A percentile compares a stretch with the other conserved stretches of the same genome.
Conservation (phyloP, 2,888 invertebrate species). For the Andrena trimmerana region DNA sequence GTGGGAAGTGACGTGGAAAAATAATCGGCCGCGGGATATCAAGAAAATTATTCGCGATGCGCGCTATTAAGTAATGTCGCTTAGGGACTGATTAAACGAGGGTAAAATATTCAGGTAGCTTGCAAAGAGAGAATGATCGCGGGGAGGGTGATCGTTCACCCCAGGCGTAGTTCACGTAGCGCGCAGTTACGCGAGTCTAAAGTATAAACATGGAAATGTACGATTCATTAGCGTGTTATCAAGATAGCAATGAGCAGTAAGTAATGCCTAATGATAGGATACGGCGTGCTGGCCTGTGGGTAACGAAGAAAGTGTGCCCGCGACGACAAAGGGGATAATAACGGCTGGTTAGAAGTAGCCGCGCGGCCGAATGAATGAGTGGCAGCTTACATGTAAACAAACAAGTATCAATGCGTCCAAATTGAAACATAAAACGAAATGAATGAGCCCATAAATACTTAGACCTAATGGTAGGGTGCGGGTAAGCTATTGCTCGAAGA, state of each 20-base stretch:
- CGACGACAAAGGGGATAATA: conserved; percentile 78
- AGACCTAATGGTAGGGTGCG: conserved; percentile 84
- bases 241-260: conserved; percentile 46
- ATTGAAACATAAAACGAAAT: conserved; percentile 84
- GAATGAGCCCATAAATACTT: conserved; percentile 83
- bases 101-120: neutral
- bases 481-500: conserved; percentile 83
- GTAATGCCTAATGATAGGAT: conserved; percentile 59
- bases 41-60: neutral
- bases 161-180: neutral
- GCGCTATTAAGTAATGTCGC: neutral
- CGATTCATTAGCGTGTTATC: conserved; percentile 49
- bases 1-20: accelerated
- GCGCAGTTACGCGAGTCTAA: neutral
- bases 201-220: conserved; percentile 40
- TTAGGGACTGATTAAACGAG: neutral
- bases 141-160: neutral
- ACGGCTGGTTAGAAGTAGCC: conserved; percentile 76
- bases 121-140: neutral
- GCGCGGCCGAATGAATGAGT: conserved; percentile 64
- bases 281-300: conserved; percentile 15
- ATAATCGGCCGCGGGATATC: neutral
- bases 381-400: conserved; percentile 81
- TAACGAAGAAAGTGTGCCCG: conserved; percentile 50
- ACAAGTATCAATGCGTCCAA: conserved; percentile 85